Conservation (phyloP, 2,888 invertebrate species). For the Desoria tigrina region DNA sequence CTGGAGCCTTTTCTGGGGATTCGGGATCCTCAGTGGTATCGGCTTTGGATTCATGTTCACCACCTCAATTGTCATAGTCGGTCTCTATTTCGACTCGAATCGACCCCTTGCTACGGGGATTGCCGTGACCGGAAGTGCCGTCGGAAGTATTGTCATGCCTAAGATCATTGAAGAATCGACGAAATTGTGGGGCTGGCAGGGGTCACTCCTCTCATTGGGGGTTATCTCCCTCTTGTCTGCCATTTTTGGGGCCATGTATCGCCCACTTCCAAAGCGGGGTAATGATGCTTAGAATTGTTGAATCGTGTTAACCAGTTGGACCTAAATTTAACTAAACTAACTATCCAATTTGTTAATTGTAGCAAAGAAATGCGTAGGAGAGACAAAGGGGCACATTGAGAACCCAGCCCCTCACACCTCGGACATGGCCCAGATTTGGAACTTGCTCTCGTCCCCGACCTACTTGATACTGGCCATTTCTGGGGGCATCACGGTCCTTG, state of each 20-base stretch:
- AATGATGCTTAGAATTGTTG: too few species aligned
- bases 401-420: too few species aligned
- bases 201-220: slow-evolving; percentile 72
- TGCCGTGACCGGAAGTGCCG: slow-evolving; percentile 20
- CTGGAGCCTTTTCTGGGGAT: slow-evolving; percentile 34
- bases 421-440: not conserved
- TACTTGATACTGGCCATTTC: slow-evolving; percentile 84
- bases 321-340: too few species aligned
- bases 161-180: slow-evolving; percentile 67
- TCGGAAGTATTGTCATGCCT: slow-evolving; percentile 57
- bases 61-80: slow-evolving; percentile 90
- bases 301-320: too few species aligned
- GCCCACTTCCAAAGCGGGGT: slow-evolving; percentile 1
- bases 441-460: slow-evolving; percentile 78
- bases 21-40: slow-evolving; percentile 61
- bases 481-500: slow-evolving; percentile 91
- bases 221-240: slow-evolving; percentile 72
- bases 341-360: too few species aligned
- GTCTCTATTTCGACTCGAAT: slow-evolving; percentile 95
- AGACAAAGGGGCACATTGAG: too few species aligned
- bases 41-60: slow-evolving; percentile 94
- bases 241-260: slow-evolving; percentile 76
- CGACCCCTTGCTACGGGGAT: slow-evolving; percentile 87
- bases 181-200: slow-evolving; percentile 71
- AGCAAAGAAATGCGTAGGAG: too few species aligned